phyloP scores from a whole-genome alignment of 1,140 invertebrate species.

The Neodiprion pinetum region DNA sequence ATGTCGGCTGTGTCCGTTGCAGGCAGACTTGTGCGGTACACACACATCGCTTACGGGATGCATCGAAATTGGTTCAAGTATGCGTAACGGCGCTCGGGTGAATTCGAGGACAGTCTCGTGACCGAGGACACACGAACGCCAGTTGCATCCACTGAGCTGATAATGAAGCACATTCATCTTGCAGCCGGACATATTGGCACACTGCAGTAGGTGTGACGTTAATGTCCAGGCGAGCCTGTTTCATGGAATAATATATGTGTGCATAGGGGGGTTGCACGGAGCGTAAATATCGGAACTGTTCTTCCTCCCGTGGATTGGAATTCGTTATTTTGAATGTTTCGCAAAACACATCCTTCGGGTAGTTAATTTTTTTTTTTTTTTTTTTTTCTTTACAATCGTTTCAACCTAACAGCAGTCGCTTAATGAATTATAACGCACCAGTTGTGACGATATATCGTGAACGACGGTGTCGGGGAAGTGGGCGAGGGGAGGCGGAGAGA shows the following conservation, averaged over 20 bases:
- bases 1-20: not conserved
- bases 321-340: too few species aligned
- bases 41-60: not conserved
- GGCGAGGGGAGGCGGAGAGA: not conserved
- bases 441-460: not conserved
- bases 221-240: not conserved
- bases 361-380: too few species aligned
- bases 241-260: not conserved
- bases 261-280: not conserved
- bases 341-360: too few species aligned
- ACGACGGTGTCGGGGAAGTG: not conserved
- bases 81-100: not conserved
- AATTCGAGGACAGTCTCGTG: not conserved
- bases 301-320: too few species aligned
- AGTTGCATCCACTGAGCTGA: not conserved
- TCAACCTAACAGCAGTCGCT: too few species aligned
- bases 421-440: not conserved
- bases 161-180: conserved; percentile 16
- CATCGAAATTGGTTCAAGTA: conserved; percentile 3
- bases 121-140: not conserved
- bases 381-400: too few species aligned
- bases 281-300: not conserved
- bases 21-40: not conserved
- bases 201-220: conserved; percentile 5
- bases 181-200: conserved; percentile 8